phyloP scores from a whole-genome alignment of 2,113 vertebrate genomes.

The Mesitornis unicolor region DNA sequence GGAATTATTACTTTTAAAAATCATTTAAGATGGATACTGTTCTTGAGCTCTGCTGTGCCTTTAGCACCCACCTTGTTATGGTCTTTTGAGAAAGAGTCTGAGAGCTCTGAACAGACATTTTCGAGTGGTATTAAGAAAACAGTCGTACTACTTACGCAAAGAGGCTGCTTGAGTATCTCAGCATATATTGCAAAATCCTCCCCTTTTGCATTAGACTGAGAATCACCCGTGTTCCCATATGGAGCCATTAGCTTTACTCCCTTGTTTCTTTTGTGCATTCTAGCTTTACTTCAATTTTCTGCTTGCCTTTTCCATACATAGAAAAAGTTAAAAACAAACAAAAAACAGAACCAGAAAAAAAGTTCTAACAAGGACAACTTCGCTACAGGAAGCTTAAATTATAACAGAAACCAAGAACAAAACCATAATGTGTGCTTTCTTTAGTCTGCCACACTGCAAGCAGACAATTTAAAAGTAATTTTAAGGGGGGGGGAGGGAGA shows the following conservation, averaged over 20 bases:
- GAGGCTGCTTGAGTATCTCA: not conserved
- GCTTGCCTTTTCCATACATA: not conserved
- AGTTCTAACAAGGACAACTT: not conserved
- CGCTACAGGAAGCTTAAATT: not conserved
- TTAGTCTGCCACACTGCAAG: not conserved
- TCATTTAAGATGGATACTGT: not conserved
- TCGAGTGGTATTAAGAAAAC: not conserved
- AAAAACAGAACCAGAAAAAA: not conserved
- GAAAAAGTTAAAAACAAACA: not conserved
- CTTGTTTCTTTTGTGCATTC: not conserved
- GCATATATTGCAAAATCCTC: not conserved
- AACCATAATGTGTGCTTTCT: not conserved
- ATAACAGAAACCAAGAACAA: not conserved
- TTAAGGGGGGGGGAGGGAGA: accelerated
- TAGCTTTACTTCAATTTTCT: not conserved
- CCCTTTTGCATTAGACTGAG: not conserved
- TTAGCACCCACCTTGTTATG: not conserved
- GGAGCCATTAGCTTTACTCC: not conserved
- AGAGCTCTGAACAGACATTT: not conserved
- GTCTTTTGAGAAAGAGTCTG: not conserved
- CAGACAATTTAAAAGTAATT: not conserved
- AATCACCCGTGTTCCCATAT: not conserved
- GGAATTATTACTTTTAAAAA: not conserved
- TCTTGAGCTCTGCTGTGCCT: not conserved
- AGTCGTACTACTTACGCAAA: not conserved